Evolutionary conservation across 2,888 invertebrate genomes (phyloP).

Genomic region (Drosophila yooni): DNA sequence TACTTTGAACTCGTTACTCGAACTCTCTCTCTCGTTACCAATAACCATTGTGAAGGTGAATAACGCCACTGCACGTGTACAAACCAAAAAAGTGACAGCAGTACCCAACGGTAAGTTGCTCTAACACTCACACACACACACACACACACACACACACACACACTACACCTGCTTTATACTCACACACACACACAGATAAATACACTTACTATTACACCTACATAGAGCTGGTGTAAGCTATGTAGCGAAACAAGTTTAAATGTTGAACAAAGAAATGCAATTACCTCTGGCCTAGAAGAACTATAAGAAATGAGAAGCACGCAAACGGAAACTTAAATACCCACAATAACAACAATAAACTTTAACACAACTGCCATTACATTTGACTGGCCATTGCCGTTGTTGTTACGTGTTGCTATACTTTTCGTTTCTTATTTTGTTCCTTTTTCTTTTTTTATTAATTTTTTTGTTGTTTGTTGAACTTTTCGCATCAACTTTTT

Average conservation of each 20-base stretch:
- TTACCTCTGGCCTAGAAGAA: constrained; percentile 73
- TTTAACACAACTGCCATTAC: constrained; percentile 61
- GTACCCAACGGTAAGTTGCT: constrained; percentile 94
- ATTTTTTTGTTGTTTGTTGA: constrained; percentile 35
- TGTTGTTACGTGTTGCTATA: constrained; percentile 42
- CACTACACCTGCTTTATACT: constrained; percentile 30
- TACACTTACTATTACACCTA: constrained; percentile 27
- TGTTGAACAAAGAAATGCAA: constrained; percentile 80
- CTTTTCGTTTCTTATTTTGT: constrained; percentile 25
- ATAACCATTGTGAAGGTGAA: constrained; percentile 91
- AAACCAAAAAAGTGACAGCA: constrained; percentile 96
- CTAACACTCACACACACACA: constrained; percentile 38
- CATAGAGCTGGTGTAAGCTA: constrained; percentile 59
- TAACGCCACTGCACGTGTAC: constrained; percentile 99
- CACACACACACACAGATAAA: constrained; percentile 9
- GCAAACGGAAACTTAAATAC: constrained; percentile 59
- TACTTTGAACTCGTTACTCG: constrained; percentile 46
- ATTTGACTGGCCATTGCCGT: constrained; percentile 64
- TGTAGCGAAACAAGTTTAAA: constrained; percentile 73
- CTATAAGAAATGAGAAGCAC: constrained; percentile 58
- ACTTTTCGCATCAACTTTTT: constrained; percentile 75
- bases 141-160: constrained; percentile 22
- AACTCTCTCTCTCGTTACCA: constrained; percentile 58
- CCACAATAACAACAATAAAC: constrained; percentile 37
- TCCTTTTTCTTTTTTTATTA: constrained; percentile 10